Conservation (phyloP, 1,140 invertebrate species). For the Paracyclopina nana region DNA sequence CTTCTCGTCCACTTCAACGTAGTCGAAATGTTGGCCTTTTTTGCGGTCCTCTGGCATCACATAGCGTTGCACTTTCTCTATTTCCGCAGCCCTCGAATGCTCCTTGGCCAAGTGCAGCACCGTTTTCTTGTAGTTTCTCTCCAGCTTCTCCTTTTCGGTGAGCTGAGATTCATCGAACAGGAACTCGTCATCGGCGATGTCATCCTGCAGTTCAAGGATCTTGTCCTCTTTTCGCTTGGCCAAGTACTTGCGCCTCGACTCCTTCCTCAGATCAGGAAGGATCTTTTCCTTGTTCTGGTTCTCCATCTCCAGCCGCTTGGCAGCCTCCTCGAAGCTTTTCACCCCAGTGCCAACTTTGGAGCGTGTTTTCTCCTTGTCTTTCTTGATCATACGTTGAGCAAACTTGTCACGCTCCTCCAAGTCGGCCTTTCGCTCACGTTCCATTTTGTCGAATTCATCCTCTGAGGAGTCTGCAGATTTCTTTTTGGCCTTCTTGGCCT, state of each 20-base stretch:
- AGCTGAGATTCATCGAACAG: slow-evolving; percentile 66
- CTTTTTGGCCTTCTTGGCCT: slow-evolving; percentile 22
- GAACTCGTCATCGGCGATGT: slow-evolving; percentile 90
- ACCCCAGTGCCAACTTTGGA: slow-evolving; percentile 54
- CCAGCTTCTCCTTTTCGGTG: slow-evolving; percentile 58
- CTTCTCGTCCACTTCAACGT: slow-evolving; percentile 66
- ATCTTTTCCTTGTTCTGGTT: slow-evolving; percentile 61
- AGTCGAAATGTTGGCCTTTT: slow-evolving; percentile 31
- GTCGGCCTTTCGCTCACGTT: slow-evolving; percentile 36
- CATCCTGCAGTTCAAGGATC: slow-evolving; percentile 78
- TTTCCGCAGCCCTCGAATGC: slow-evolving; percentile 75
- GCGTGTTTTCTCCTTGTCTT: slow-evolving; percentile 70
- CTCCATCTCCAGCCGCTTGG: slow-evolving; percentile 70
- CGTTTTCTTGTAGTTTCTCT: slow-evolving; percentile 75
- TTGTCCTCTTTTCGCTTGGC: slow-evolving; percentile 91
- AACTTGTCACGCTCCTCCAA: slow-evolving; percentile 85
- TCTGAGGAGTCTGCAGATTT: not conserved
- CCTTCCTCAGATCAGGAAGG: slow-evolving; percentile 61
- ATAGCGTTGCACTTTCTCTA: slow-evolving; percentile 79
- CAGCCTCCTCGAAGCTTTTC: slow-evolving; percentile 69
- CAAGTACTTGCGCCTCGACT: slow-evolving; percentile 81
- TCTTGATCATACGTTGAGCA: slow-evolving; percentile 59
- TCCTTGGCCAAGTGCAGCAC: slow-evolving; percentile 75
- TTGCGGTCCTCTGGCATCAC: slow-evolving; percentile 46
- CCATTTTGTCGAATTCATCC: slow-evolving; percentile 17